phyloP scores from a whole-genome alignment of 2,113 vertebrate species.

The Microcebus murinus region DNA sequence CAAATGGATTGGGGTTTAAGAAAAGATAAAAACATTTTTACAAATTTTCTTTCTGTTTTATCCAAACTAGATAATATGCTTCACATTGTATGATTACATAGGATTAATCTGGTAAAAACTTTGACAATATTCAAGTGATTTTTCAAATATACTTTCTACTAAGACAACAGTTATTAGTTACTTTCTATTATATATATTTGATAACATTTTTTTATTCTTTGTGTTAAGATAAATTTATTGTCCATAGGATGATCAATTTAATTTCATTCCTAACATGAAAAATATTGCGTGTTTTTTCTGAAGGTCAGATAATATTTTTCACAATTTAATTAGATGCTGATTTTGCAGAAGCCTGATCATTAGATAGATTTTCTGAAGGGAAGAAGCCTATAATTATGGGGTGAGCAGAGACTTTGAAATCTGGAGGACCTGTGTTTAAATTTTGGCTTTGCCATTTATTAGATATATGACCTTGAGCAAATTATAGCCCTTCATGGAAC shows the following conservation, averaged over 20 bases:
- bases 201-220: not conserved
- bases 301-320: not conserved
- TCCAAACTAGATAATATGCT: slow-evolving; percentile 51
- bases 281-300: not conserved
- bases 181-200: not conserved
- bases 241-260: not conserved
- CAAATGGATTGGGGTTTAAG: slow-evolving; percentile 81
- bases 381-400: not conserved
- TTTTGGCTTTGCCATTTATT: slow-evolving; percentile 29
- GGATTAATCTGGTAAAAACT: not conserved
- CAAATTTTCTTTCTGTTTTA: slow-evolving; percentile 59
- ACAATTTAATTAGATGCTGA: not conserved
- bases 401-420: not conserved
- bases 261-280: not conserved
- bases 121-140: not conserved
- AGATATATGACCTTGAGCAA: slow-evolving; percentile 41
- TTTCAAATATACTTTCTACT: not conserved
- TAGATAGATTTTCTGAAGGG: not conserved
- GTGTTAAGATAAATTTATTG: not conserved
- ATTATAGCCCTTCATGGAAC: not conserved
- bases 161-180: not conserved
- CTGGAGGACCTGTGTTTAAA: slow-evolving; percentile 4
- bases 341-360: not conserved
- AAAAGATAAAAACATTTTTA: slow-evolving; percentile 81
- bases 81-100: not conserved